A percentile compares a stretch with the other conserved stretches of the same genome.
phyloP scores from a whole-genome alignment of 2,888 invertebrate genomes.

The Eucriotettix oculatus region DNA sequence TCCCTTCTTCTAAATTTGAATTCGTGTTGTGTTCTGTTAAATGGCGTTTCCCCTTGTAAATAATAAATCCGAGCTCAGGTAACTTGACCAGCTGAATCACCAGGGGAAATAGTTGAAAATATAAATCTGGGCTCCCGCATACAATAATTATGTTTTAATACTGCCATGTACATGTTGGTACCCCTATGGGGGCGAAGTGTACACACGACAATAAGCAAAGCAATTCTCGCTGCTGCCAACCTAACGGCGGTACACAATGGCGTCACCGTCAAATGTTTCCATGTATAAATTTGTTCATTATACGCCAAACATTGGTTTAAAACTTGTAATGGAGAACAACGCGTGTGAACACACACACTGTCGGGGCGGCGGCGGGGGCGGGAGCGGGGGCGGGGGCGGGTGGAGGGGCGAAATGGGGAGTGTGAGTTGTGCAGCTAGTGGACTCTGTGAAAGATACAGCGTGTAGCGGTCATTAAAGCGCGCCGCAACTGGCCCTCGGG shows the following conservation, averaged over 20 bases:
- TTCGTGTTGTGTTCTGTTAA: no score
- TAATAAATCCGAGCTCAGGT: no score
- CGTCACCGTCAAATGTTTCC: conserved; percentile 3
- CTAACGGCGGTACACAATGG: neutral
- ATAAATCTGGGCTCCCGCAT: no score
- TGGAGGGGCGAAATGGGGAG: neutral
- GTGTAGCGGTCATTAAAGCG: neutral
- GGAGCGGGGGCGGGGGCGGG: neutral
- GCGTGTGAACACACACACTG: neutral
- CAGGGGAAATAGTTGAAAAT: no score
- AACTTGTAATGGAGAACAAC: neutral
- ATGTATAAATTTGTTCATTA: conserved; percentile 4
- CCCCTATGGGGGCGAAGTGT: no score
- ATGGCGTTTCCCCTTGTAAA: no score
- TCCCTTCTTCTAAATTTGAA: no score
- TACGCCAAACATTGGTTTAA: conserved; percentile 4
- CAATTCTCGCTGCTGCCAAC: no score
- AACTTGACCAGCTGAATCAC: no score
- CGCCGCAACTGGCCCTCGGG: conserved; percentile 3
- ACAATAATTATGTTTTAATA: no score
- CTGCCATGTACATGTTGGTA: no score
- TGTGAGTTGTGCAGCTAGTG: neutral
- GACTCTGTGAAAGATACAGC: neutral
- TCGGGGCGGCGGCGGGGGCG: neutral
- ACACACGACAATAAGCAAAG: no score